Evolutionary conservation across 2,888 invertebrate species (phyloP), one percentile per base, ranked within the genome.

Genomic region (Drosophila prolongata): DNA sequence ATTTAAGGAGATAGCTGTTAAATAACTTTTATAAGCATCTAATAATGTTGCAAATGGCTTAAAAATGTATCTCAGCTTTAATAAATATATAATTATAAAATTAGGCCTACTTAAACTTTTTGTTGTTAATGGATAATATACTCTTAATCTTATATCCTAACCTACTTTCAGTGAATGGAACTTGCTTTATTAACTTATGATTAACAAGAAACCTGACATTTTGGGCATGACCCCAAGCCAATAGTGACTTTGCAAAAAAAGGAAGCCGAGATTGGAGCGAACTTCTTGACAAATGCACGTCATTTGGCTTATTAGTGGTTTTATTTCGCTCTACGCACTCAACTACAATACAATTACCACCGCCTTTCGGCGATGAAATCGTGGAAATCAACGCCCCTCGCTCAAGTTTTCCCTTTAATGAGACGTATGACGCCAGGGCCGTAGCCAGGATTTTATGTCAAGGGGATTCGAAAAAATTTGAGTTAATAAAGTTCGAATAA

Each of bases 231-330:
- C 14, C 37, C 30, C 30, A 24, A n/a, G 6, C 10, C 3, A 6
- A 11, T 27, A n/a, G 11, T 42, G 37, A 64, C 50, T 30, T 59
- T 37, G 58, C 44, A 38, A 38, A 24, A 37, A 27, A 16, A n/a
- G 35, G 11, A 14, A 19, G 14, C 37, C 35, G 35, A 56, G 60
- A 40, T 71, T 16, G 27, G 49, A 27, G 34, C 27, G 34, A 16
- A 49, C 60, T 60, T 40, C 46, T 73, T 81, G 80, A 84, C 85
- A 87, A 81, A 81, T 87, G 81, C 79, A 66, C 83, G 72, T 86
- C 86, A 82, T 87, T 82, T 86, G 84, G 78, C 80, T 88, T 86
- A 82, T 88, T 88, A 88, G 80, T 71, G 88, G 67, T 73, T 80
- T 88, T 76, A 80, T 78, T 87, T 80, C 78, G 83, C 88, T 76